Conservation (phyloP, 30 jellyfish, hydroid and myxozoan genomes). For the Hydractinia symbiolongicarpus region DNA sequence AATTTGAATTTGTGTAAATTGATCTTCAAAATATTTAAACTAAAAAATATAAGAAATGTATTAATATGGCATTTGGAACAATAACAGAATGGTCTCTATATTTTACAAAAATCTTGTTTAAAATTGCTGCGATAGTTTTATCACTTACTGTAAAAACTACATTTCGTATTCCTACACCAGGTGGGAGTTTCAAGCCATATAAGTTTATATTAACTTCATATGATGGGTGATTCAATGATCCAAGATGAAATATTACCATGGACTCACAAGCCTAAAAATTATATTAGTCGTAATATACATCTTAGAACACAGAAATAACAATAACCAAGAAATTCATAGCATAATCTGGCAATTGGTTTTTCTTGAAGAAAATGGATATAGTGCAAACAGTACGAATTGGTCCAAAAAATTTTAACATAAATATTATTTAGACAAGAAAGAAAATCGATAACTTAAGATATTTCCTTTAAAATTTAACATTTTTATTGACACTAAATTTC, state of each 20-base stretch:
- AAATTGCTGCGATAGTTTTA: background rate
- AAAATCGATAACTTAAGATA: no score
- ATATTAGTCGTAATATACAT: background rate
- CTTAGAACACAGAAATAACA: no score
- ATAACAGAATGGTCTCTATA: background rate
- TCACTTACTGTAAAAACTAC: conserved; percentile 73
- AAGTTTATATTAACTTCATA: conserved; percentile 56
- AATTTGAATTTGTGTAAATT: conserved; percentile 93
- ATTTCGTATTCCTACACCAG: conserved; percentile 61
- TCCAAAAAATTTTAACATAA: no score
- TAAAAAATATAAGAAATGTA: conserved; percentile 21
- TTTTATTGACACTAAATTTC: no score
- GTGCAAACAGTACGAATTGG: no score
- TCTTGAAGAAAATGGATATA: no score
- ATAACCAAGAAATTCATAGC: no score
- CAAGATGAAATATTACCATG: conserved; percentile 74
- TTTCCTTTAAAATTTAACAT: no score
- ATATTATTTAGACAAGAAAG: no score
- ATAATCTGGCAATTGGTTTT: no score
- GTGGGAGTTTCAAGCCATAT: conserved; percentile 64
- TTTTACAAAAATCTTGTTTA: background rate
- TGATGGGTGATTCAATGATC: conserved; percentile 77
- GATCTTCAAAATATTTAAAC: conserved; percentile 88
- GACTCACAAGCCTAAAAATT: conserved; percentile 74
- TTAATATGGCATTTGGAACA: no score